Evolutionary conservation across 1,140 invertebrate species (phyloP).

Genomic region (Zeugodacus cucurbitae): DNA sequence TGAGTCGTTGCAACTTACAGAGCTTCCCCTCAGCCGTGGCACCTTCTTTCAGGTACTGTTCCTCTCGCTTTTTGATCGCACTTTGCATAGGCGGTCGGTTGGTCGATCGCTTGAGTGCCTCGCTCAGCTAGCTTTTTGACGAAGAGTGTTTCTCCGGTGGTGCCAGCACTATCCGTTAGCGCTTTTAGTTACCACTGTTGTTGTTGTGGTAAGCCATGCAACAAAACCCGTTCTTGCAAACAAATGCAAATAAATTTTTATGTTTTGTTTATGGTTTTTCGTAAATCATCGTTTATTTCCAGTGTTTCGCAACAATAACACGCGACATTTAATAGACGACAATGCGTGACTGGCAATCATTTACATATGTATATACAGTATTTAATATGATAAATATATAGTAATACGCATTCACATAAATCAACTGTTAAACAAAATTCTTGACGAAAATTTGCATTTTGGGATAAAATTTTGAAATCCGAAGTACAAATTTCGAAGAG

Average conservation of each 20-base stretch:
- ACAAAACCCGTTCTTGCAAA: slow-evolving; percentile 25
- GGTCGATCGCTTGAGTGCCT: not conserved
- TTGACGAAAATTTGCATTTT: too few species aligned
- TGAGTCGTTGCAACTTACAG: not conserved
- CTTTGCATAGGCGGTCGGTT: not conserved
- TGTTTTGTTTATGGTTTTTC: not conserved
- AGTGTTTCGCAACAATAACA: not conserved
- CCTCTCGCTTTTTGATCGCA: not conserved
- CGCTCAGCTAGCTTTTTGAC: not conserved
- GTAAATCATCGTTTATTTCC: not conserved
- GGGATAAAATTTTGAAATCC: too few species aligned
- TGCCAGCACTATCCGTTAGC: not conserved
- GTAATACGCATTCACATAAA: too few species aligned
- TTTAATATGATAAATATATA: too few species aligned
- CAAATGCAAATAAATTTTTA: not conserved
- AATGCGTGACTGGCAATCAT: not conserved
- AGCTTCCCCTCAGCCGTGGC: not conserved
- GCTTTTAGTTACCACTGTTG: not conserved
- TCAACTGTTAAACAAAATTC: too few species aligned
- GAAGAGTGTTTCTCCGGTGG: not conserved
- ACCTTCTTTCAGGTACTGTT: not conserved
- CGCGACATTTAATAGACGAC: not conserved
- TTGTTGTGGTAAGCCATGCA: not conserved
- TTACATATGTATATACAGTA: too few species aligned
- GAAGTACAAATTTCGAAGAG: too few species aligned